These are phyloP conservation scores for Iguana delicatissima DNA, from an alignment of 2,797 vertebrate genomes.

Conservation along the genomic window DNA sequence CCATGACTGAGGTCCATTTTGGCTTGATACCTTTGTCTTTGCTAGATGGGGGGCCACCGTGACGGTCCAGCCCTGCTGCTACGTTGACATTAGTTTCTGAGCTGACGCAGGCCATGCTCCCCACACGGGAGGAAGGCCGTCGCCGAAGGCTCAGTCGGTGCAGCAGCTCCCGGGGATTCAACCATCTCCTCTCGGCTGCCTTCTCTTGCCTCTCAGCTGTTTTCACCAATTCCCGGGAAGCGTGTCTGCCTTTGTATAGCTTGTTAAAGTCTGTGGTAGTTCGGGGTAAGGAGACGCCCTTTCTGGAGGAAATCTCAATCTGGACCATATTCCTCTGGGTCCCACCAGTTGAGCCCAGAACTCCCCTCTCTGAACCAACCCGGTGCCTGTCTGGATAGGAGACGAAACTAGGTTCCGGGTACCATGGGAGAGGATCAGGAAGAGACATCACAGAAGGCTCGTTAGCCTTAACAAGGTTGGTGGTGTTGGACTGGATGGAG, in stretches of 20 bases:
- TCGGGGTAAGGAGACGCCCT: constrained; percentile 80
- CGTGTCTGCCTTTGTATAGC: constrained; percentile 86
- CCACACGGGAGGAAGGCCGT: not conserved
- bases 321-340: not conserved
- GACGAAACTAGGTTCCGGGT: not conserved
- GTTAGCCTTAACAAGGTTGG: not conserved
- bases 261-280: constrained; percentile 75
- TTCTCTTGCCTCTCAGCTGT: constrained; percentile 66
- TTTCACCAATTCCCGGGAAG: constrained; percentile 84
- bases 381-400: not conserved
- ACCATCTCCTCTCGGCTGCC: not conserved
- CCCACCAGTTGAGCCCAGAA: not conserved
- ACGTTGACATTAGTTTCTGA: constrained; percentile 23
- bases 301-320: constrained; percentile 24
- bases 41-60: not conserved
- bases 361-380: not conserved
- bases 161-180: constrained; percentile 35
- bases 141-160: constrained; percentile 32
- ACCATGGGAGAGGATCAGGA: not conserved
- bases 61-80: constrained; percentile 17
- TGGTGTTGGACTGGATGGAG: not conserved
- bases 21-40: constrained; percentile 62
- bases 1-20: constrained; percentile 86
- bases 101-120: constrained; percentile 19
- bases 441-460: not conserved